These are phyloP conservation scores for Ascidia mentula DNA, from an alignment of 23 tunicate genomes.

Conservation along the genomic window DNA sequence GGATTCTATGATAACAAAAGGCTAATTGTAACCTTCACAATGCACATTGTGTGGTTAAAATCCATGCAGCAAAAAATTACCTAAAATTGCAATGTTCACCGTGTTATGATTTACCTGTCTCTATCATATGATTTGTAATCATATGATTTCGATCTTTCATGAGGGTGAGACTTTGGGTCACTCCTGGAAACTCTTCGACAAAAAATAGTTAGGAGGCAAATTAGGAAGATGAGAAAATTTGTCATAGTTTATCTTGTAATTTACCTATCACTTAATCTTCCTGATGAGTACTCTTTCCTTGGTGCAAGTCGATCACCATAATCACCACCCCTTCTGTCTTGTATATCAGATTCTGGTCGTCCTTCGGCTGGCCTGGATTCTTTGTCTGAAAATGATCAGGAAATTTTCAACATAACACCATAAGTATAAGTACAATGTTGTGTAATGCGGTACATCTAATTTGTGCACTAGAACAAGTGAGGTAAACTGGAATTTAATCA, in stretches of 20 bases:
- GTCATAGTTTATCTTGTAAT: too few species aligned
- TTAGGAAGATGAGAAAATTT: not conserved
- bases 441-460: too few species aligned
- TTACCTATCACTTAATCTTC: slow-evolving; percentile 11
- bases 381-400: not conserved
- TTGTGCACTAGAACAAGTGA: too few species aligned
- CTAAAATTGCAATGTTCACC: not conserved
- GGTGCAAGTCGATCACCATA: not conserved
- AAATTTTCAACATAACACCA: too few species aligned
- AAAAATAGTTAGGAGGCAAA: not conserved
- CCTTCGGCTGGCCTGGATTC: not conserved
- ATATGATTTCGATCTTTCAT: slow-evolving; percentile 4
- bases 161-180: not conserved
- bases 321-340: not conserved
- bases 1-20: not conserved
- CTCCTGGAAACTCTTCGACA: not conserved
- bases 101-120: too few species aligned
- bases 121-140: not conserved
- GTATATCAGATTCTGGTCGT: not conserved
- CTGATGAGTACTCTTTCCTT: slow-evolving; percentile 21
- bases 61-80: not conserved
- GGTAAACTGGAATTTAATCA: too few species aligned
- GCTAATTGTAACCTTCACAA: too few species aligned
- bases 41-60: too few species aligned
- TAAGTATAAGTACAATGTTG: too few species aligned